Percentiles rank a stretch among this genome's conserved stretches.
phyloP scores from a whole-genome alignment of 2,113 vertebrate species.

The Otis tarda region DNA sequence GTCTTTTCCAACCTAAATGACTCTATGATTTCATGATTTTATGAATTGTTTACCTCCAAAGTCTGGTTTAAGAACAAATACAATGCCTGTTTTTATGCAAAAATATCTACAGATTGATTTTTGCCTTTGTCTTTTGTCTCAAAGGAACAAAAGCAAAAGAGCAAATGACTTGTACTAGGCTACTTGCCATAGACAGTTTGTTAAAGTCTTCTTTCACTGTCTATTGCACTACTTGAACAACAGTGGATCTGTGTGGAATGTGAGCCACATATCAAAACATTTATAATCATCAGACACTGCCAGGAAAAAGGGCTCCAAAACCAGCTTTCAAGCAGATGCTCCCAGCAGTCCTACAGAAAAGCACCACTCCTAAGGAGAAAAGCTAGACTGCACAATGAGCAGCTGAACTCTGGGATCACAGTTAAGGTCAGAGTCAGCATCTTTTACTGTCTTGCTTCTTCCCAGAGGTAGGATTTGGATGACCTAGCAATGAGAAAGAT shows the following conservation, averaged over 20 bases:
- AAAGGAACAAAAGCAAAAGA: not conserved
- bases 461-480: not conserved
- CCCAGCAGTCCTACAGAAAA: not conserved
- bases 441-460: not conserved
- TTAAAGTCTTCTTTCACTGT: not conserved
- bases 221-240: not conserved
- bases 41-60: not conserved
- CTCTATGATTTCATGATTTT: not conserved
- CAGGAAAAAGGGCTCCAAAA: not conserved
- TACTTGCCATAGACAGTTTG: not conserved
- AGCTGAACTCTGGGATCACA: not conserved
- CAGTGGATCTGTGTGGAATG: rapidly evolving
- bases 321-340: not conserved
- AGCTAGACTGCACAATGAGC: rapidly evolving
- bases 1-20: not conserved
- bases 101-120: not conserved
- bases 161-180: not conserved
- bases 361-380: not conserved
- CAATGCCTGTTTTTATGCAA: not conserved
- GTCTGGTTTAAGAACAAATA: not conserved
- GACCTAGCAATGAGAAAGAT: not conserved
- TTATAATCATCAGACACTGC: not conserved
- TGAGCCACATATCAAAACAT: not conserved
- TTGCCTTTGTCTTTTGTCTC: not conserved
- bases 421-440: not conserved